Conservation (phyloP, 2,113 vertebrate genomes). For the Petaurus breviceps region DNA sequence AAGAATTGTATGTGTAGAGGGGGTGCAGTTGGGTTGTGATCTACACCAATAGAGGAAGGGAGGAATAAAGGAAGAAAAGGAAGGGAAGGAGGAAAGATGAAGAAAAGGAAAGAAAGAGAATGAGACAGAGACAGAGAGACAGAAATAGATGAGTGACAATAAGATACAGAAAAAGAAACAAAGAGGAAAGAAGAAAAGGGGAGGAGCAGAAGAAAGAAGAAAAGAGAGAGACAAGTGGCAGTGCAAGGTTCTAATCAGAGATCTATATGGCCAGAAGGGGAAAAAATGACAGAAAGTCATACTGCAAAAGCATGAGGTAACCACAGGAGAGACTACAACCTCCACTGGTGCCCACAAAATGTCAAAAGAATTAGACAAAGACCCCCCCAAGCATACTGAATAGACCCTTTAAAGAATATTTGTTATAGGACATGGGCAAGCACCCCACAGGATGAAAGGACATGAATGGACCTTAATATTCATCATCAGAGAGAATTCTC, state of each 20-base stretch:
- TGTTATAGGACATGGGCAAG: neutral
- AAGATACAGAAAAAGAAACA: too few relatives aligned
- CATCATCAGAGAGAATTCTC: neutral
- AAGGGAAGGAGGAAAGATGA: too few relatives aligned
- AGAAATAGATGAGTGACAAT: neutral
- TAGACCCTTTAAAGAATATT: neutral
- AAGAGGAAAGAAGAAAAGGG: rapidly evolving
- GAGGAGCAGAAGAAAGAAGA: neutral
- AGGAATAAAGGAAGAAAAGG: too few relatives aligned
- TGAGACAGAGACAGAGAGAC: neutral
- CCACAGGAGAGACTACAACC: neutral
- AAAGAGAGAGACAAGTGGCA: neutral
- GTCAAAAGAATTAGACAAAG: neutral
- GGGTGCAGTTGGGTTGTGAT: too few relatives aligned
- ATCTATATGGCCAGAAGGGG: neutral
- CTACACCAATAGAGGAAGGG: neutral
- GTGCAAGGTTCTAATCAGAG: neutral
- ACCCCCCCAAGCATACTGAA: neutral
- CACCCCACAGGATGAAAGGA: neutral
- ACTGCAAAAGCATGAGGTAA: neutral
- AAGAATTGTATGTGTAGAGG: too few relatives aligned
- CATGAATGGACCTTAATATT: neutral
- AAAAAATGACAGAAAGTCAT: neutral
- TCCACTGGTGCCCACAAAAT: neutral
- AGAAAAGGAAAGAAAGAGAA: neutral